Evolutionary conservation across 2,888 invertebrate genomes (phyloP), one percentile per base, ranked within the genome.

Genomic region (Pheosia gnoma): DNA sequence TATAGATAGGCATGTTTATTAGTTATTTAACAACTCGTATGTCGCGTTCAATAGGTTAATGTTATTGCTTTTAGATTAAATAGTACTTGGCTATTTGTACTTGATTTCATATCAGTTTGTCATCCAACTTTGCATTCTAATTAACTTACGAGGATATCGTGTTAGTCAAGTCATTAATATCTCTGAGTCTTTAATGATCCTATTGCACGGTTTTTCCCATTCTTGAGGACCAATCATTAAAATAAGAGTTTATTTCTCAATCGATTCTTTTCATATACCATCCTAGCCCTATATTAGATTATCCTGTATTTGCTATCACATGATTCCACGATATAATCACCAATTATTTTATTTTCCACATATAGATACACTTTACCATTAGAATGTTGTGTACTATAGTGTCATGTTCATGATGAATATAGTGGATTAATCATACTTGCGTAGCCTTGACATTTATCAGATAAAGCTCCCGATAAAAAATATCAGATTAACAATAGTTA

Each of bases 401-500:
- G 43, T 43, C 43, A 47, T 47, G n/a, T 4, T 47, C 47, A 47
- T 47, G 47, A n/a, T n/a, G 11, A 7, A 25, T 54, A 55, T 13
- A 55, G 1, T 55, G 39, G 37, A 57, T 57, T 43, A 45, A 25
- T 57, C 45, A 57, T 57, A 47, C 25, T 25, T 25, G 2, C 57
- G 9, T 4, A 52, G 11, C 65, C 65, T 66, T 64, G 65, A 62
- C 61, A 74, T 66, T 67, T 62, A 66, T 65, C 66, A 57, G 66
- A 63, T 67, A 67, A 63, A 57, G 3, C 7, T 39, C 65, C 66
- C 52, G 66, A 71, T 68, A 63, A 60, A 25, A 8, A 9, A 9
- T 43, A 47, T 47, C 47, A 47, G 47, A 47, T n/a, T n/a, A 5
- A 41, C n/a, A 4, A 8, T 43, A n/a, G 11, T 0, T 11, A 47